Evolutionary conservation across 1,140 invertebrate species (phyloP).

Genomic region (Zaprionus nigranus): DNA sequence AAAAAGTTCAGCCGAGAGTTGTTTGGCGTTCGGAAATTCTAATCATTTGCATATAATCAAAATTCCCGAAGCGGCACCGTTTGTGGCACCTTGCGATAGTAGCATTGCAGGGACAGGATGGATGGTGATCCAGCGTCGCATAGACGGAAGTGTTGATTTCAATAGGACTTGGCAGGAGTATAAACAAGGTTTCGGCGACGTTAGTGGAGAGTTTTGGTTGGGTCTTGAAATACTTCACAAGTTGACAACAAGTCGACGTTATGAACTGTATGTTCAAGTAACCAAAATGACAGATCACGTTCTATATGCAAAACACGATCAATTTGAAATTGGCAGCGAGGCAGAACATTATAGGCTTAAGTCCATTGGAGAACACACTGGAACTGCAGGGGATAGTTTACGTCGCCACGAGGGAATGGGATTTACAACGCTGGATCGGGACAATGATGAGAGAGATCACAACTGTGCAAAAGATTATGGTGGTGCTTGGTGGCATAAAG

Average conservation of each 20-base stretch:
- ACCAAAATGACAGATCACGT: background rate
- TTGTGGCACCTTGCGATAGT: background rate
- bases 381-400: background rate
- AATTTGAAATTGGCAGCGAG: background rate
- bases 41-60: background rate
- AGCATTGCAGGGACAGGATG: background rate
- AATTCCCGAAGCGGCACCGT: background rate
- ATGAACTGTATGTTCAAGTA: background rate
- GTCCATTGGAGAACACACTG: background rate
- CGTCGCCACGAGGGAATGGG: background rate
- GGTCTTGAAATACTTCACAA: background rate
- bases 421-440: background rate
- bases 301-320: background rate
- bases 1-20: background rate
- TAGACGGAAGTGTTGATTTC: background rate
- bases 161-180: background rate
- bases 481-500: background rate
- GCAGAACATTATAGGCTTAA: background rate
- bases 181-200: background rate
- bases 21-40: background rate
- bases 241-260: background rate
- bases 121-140: background rate
- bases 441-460: background rate
- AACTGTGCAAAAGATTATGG: rapidly evolving
- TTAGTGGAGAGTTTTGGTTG: background rate